phyloP scores from a whole-genome alignment of 2,113 vertebrate genomes.

The Pangasianodon hypophthalmus region DNA sequence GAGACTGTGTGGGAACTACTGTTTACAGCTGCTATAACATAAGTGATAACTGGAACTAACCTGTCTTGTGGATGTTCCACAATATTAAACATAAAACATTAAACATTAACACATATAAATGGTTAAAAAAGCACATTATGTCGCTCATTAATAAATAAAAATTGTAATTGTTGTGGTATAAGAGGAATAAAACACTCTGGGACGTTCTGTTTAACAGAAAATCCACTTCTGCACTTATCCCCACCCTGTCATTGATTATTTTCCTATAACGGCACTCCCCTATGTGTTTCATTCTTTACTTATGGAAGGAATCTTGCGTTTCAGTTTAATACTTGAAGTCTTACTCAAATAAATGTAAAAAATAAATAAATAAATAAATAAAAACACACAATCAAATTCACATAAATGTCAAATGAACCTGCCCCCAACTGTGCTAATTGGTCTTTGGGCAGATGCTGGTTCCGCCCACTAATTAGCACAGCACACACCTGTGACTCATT shows the following conservation, averaged over 20 bases:
- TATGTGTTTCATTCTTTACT: too few species aligned
- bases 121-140: neutral
- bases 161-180: neutral
- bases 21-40: too few species aligned
- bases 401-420: neutral
- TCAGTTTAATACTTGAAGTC: neutral
- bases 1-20: too few species aligned
- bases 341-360: neutral
- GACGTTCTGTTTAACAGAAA: neutral
- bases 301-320: too few species aligned
- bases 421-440: neutral
- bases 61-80: neutral
- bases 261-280: neutral
- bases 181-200: neutral
- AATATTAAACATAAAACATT: too few species aligned
- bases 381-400: neutral
- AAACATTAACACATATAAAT: too few species aligned
- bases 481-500: neutral
- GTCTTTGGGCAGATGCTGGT: neutral
- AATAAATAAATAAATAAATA: neutral
- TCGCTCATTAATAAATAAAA: neutral
- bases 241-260: neutral
- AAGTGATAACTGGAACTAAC: too few species aligned
- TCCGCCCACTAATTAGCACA: neutral
- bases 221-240: neutral